Evolutionary conservation across 2,797 vertebrate genomes (phyloP).

Genomic region (Podarcis siculus): DNA sequence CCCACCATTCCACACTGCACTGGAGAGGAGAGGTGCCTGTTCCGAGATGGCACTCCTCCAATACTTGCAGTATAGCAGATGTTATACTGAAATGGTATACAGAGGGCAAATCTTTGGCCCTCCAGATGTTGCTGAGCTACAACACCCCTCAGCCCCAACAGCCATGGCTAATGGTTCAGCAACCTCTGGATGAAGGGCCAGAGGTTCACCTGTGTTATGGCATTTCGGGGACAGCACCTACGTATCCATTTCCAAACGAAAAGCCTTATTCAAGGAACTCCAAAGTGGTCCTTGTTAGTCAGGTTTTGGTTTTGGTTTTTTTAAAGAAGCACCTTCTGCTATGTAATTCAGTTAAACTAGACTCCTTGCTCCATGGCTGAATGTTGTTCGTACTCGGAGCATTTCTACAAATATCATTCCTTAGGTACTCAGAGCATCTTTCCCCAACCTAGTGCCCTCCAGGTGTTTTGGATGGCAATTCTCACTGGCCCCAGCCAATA

Average conservation of each 20-base stretch:
- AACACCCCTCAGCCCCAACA: too few relatives aligned
- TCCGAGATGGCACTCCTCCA: background rate
- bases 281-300: background rate
- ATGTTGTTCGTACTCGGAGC: background rate
- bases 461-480: too few relatives aligned
- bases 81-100: too few relatives aligned
- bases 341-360: background rate
- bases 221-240: too few relatives aligned
- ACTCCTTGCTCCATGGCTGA: background rate
- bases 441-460: background rate
- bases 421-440: background rate
- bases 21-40: too few relatives aligned
- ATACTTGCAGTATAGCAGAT: too few relatives aligned
- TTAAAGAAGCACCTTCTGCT: too few relatives aligned
- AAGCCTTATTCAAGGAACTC: background rate
- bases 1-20: background rate
- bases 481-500: background rate
- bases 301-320: background rate
- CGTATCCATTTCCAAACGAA: background rate
- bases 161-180: too few relatives aligned
- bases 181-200: too few relatives aligned
- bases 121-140: too few relatives aligned
- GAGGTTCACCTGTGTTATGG: too few relatives aligned
- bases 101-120: too few relatives aligned
- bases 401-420: background rate